Evolutionary conservation across 2,113 vertebrate species (phyloP).

Genomic region (Peromyscus leucopus): DNA sequence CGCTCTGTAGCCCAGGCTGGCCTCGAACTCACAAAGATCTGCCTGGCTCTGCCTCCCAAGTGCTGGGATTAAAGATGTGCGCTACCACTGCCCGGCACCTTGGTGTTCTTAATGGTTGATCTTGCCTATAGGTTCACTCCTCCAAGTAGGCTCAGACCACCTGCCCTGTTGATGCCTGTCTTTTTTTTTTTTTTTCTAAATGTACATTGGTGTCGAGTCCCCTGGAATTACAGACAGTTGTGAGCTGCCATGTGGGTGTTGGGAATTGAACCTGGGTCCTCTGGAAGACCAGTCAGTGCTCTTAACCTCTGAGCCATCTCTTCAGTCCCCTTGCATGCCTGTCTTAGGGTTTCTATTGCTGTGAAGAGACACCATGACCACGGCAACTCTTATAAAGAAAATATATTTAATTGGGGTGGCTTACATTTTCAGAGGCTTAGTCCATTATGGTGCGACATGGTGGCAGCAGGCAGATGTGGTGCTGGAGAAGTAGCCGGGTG

Average conservation of each 20-base stretch:
- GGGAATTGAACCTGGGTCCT: background rate
- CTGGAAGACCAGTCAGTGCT: background rate
- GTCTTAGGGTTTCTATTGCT: background rate
- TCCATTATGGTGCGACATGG: background rate
- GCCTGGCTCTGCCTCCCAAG: too few species aligned
- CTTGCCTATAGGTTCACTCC: background rate
- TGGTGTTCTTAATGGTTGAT: too few species aligned
- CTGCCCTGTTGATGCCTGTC: background rate
- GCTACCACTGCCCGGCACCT: background rate
- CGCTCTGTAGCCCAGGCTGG: too few species aligned
- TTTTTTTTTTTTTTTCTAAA: background rate
- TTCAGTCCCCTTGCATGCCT: background rate
- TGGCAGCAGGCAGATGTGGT: background rate
- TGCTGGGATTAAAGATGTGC: too few species aligned
- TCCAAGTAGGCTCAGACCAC: background rate
- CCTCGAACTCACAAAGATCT: too few species aligned
- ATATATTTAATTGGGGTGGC: background rate
- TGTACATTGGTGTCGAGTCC: background rate
- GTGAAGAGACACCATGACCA: background rate
- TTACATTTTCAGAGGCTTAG: background rate
- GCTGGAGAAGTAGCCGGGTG: background rate
- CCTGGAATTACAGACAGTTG: background rate
- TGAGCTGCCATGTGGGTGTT: background rate
- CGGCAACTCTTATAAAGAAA: background rate
- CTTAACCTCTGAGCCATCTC: background rate